phyloP scores from a whole-genome alignment of 92 coral and sea anemone genomes.

The Galaxea fascicularis region DNA sequence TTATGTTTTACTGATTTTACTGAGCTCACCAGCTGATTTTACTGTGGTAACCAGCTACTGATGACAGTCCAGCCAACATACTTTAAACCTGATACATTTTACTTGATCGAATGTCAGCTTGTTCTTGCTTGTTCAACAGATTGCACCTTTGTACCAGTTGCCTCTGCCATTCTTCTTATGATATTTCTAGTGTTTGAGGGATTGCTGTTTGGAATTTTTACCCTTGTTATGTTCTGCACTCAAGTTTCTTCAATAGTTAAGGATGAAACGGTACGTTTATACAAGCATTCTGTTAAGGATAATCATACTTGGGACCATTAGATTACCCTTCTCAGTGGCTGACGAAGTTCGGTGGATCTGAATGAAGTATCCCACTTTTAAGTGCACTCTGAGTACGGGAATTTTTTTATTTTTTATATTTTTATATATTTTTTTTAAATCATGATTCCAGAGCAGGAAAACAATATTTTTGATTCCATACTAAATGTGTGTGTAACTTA shows the following conservation, averaged over 20 bases:
- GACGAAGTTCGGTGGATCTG: too few relatives aligned
- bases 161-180: constrained; percentile 91
- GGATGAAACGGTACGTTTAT: constrained; percentile 92
- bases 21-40: too few relatives aligned
- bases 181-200: constrained; percentile 97
- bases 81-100: not conserved
- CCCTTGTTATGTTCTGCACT: constrained; percentile 96
- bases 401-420: too few relatives aligned
- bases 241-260: constrained; percentile 91
- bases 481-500: not conserved
- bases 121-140: constrained; percentile 56
- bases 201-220: constrained; percentile 93
- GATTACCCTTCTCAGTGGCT: too few relatives aligned
- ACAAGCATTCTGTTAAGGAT: not conserved
- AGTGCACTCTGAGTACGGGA: too few relatives aligned
- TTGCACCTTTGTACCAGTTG: constrained; percentile 88
- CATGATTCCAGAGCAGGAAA: too few relatives aligned
- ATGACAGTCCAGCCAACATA: too few relatives aligned
- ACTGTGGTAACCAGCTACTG: too few relatives aligned
- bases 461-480: too few relatives aligned
- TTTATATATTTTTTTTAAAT: too few relatives aligned
- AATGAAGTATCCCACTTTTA: too few relatives aligned
- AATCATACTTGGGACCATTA: not conserved
- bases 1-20: too few relatives aligned
- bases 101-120: not conserved